Evolutionary conservation across 2,797 vertebrate species (phyloP).

Genomic region (Melanotaenia trifasciata): DNA sequence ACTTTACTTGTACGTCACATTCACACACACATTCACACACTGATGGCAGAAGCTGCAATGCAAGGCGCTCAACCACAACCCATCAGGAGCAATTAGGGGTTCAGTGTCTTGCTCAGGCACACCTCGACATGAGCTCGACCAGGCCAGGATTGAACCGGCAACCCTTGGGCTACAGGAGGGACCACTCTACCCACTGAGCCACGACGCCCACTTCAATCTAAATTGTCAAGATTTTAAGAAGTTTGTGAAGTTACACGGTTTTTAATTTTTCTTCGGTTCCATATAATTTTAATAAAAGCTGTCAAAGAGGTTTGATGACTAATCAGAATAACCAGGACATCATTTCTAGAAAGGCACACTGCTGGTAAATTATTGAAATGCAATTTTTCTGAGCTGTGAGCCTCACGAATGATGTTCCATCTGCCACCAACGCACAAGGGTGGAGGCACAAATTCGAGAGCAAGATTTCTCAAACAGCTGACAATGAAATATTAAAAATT

Average conservation of each 20-base stretch:
- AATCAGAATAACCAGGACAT: conserved; percentile 4
- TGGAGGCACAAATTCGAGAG: conserved; percentile 1
- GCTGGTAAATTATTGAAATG: conserved; percentile 43
- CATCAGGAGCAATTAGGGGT: too few species aligned
- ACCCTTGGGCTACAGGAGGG: too few species aligned
- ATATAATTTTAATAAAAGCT: neutral
- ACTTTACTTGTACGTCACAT: too few species aligned
- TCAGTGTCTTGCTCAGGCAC: too few species aligned
- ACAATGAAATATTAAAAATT: neutral
- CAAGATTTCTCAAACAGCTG: neutral
- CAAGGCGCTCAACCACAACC: too few species aligned
- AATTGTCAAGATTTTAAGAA: neutral
- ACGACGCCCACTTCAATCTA: too few species aligned
- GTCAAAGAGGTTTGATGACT: conserved; percentile 4
- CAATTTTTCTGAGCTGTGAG: conserved; percentile 18
- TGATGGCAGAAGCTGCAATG: too few species aligned
- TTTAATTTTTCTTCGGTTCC: neutral
- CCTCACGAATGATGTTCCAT: neutral
- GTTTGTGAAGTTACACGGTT: neutral
- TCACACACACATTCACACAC: too few species aligned
- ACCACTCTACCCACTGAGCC: too few species aligned
- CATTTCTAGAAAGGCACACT: conserved; percentile 19
- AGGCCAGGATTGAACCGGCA: too few species aligned
- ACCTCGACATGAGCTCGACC: too few species aligned
- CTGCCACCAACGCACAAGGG: neutral